Conservation (phyloP, 2,888 invertebrate species). For the Dryococelus australis region DNA sequence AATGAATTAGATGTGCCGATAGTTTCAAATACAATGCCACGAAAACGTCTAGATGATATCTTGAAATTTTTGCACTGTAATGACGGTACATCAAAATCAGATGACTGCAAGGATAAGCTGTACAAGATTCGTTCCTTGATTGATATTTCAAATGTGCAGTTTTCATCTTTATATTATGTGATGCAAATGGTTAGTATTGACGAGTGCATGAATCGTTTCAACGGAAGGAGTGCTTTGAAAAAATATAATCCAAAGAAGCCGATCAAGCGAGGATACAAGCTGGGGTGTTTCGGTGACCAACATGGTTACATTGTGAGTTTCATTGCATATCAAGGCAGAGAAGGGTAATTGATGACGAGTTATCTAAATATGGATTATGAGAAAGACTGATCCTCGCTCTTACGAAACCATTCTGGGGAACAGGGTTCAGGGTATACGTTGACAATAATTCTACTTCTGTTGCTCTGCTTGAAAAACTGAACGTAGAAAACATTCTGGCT, state of each 20-base stretch:
- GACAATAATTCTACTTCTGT: conserved; percentile 36
- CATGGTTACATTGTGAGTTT: conserved; percentile 46
- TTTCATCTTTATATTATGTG: no score
- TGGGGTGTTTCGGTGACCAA: conserved; percentile 40
- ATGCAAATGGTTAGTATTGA: conserved; percentile 29
- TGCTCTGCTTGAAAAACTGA: conserved; percentile 45
- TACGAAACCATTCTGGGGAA: conserved; percentile 44
- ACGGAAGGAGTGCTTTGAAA: conserved; percentile 36
- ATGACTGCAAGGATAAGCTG: conserved; percentile 33
- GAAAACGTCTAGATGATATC: conserved; percentile 35
- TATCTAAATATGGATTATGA: conserved; percentile 44
- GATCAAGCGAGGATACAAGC: conserved; percentile 48
- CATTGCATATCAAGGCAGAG: conserved; percentile 43
- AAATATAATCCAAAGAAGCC: conserved; percentile 50
- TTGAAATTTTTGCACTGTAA: conserved; percentile 36
- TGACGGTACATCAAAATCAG: conserved; percentile 34
- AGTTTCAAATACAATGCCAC: conserved; percentile 30
- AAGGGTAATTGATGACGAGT: neutral
- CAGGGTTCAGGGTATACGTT: conserved; percentile 33
- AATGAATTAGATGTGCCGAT: conserved; percentile 37
- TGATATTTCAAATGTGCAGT: neutral
- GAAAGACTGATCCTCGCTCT: conserved; percentile 47
- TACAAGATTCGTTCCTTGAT: conserved; percentile 38
- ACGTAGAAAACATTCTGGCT: conserved; percentile 44
- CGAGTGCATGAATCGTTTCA: conserved; percentile 38